Percentiles rank a stretch among this genome's conserved stretches.
These are phyloP conservation scores for Phoxinus dragarum DNA, from an alignment of 2,797 vertebrate genomes.

Conservation along the genomic window DNA sequence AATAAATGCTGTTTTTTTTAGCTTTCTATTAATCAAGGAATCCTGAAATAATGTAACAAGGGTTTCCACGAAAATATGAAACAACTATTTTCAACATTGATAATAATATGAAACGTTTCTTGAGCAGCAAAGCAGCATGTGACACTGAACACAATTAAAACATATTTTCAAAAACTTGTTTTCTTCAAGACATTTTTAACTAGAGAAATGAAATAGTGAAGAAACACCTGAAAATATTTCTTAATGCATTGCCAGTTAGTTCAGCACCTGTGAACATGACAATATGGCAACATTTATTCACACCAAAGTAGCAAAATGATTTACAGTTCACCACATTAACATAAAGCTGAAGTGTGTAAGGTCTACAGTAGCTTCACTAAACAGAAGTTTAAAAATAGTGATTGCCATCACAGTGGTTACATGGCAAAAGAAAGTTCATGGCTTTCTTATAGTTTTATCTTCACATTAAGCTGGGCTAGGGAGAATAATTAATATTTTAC, in stretches of 20 bases:
- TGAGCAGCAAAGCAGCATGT: not conserved
- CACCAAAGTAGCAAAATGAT: not conserved
- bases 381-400: too few species aligned
- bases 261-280: not conserved
- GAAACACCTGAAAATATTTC: not conserved
- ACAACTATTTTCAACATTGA: not conserved
- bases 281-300: not conserved
- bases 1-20: not conserved
- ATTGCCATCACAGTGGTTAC: not conserved
- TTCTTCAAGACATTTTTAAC: not conserved
- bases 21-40: not conserved
- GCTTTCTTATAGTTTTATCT: not conserved
- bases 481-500: not conserved
- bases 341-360: not conserved
- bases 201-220: not conserved
- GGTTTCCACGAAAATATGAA: not conserved
- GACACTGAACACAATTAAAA: not conserved
- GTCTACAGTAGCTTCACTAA: not conserved
- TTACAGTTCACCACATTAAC: not conserved
- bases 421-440: not conserved
- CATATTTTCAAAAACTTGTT: not conserved
- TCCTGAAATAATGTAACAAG: not conserved
- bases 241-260: not conserved
- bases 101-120: not conserved
- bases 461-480: not conserved